Conservation (phyloP, 2,888 invertebrate species). For the Acanthosepion lycidas region DNA sequence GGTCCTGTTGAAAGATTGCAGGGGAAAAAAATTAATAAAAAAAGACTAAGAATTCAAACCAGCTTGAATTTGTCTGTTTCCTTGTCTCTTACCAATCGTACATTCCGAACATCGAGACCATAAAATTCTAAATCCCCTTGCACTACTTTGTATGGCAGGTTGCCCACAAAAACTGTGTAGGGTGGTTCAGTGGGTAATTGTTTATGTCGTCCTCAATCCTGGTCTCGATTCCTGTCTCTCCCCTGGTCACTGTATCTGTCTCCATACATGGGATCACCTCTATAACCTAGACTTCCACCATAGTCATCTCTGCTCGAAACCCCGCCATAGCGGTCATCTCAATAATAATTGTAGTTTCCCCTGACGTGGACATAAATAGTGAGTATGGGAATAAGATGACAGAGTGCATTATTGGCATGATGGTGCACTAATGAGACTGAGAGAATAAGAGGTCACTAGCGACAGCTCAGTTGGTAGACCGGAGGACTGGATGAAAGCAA, state of each 20-base stretch:
- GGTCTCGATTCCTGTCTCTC: constrained; percentile 47
- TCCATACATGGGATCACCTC: constrained; percentile 51
- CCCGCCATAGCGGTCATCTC: no score
- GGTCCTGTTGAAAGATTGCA: no score
- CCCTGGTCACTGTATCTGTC: constrained; percentile 51
- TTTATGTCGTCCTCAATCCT: constrained; percentile 74
- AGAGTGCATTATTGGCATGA: no score
- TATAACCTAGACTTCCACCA: constrained; percentile 56
- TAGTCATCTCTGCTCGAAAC: neutral
- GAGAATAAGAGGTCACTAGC: no score
- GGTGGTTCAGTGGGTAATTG: constrained; percentile 92
- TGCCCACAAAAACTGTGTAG: constrained; percentile 94
- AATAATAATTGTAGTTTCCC: no score
- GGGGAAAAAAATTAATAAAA: no score
- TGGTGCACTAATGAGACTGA: no score
- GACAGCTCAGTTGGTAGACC: no score
- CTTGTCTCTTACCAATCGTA: constrained; percentile 92
- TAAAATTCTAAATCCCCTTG: constrained; percentile 90
- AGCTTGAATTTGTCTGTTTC: constrained; percentile 93
- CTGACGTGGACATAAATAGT: no score
- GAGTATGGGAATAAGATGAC: no score
- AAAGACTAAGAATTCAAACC: no score
- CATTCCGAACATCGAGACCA: constrained; percentile 83
- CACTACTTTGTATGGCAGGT: constrained; percentile 89
- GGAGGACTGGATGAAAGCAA: no score